Base-by-base conservation (phyloP, 1,140 invertebrate species). In the Drosophila nasuta region DNA sequence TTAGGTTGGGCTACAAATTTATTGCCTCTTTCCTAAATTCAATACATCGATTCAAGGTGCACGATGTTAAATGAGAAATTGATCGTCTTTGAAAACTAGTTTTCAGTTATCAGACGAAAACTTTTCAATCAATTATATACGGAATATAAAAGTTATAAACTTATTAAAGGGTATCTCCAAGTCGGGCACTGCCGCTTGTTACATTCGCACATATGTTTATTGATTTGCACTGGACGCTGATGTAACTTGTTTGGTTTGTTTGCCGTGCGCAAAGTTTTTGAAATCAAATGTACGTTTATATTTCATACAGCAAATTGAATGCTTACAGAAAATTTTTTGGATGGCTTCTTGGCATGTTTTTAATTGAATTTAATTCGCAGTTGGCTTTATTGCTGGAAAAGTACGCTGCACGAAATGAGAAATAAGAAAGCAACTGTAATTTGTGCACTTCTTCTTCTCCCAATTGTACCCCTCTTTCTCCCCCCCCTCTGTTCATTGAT, bases 351-450 rank as follows among this genome's bases (percentile, higher is more conserved):
- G 69, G 65, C 73, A 81, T 60, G 77, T 45, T 71, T 71, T 78
- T 86, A 82, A 86, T 87, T 75, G 75, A 87, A 87, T 87, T 87
- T 59, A 76, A 78, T 81, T 86, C 10, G 28, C 64, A 56, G 17
- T 54, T 17, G 5, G n/a, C 28, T 54, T 15, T 35, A 10, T 33
- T 30, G 7, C 17, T 64, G 46, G n/a, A 25, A 52, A 43, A 38
- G 17, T 35, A 46, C 41, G 35, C 35, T 68, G 63, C 51, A 58
- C 45, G 13, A 41, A 35, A 52, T 20, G 20, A 59, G 33, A 64
- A 70, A 52, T 20, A 28, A 59, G 33, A 67, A 70, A 69, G 30
- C 59, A 80, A 85, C 52, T 71, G 52, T 64, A 80, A 77, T 49
- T 71, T 63, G n/a, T 35, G 28, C 35, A 48, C 13, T 25, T 25